A percentile compares a stretch with the other conserved stretches of the same genome.
Conservation (phyloP, 2,113 vertebrate genomes). For the Trematocara nigrifrons region DNA sequence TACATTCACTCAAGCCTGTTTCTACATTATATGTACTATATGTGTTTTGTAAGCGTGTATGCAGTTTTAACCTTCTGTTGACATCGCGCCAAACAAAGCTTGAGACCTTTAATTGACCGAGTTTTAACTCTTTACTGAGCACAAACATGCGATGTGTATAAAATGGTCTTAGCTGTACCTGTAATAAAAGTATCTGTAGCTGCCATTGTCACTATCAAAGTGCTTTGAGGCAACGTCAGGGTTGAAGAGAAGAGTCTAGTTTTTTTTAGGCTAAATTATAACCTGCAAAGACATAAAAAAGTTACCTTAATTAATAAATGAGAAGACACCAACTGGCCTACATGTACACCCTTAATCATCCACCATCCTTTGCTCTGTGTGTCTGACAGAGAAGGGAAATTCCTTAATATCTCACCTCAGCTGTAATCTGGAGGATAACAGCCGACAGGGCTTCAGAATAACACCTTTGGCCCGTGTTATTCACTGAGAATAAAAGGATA, state of each 20-base stretch:
- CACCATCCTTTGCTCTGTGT: background rate
- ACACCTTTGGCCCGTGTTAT: slow-evolving; percentile 10
- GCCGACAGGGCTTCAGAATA: background rate
- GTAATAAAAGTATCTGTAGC: background rate
- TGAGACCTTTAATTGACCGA: no score
- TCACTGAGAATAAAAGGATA: slow-evolving; percentile 2
- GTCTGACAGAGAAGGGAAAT: background rate
- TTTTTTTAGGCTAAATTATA: background rate
- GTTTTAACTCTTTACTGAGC: no score
- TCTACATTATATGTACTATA: no score
- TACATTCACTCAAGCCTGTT: no score
- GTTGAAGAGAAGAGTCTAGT: background rate
- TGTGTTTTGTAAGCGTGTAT: no score
- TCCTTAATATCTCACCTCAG: slow-evolving; percentile 10
- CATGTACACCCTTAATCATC: background rate
- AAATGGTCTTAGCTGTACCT: no score
- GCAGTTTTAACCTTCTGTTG: no score
- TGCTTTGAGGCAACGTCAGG: background rate
- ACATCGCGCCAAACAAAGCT: no score
- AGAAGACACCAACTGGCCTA: background rate
- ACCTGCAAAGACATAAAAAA: background rate
- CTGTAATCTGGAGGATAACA: slow-evolving; percentile 20
- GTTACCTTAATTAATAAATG: background rate
- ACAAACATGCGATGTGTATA: no score
- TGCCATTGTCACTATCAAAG: background rate